phyloP scores from a whole-genome alignment of 2,797 vertebrate genomes.

The Platyrinchus mystaceus region DNA sequence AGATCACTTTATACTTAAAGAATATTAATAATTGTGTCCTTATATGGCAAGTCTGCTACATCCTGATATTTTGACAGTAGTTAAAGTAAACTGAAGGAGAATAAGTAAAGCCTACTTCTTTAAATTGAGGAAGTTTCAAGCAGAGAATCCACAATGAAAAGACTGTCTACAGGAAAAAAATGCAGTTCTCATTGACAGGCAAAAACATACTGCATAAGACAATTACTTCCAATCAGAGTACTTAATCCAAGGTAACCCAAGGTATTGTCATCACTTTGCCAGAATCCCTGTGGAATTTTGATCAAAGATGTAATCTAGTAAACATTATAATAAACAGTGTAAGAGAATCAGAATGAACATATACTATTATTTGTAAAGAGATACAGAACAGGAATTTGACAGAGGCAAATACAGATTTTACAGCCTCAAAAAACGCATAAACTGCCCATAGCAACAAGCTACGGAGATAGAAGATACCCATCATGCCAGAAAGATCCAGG shows the following conservation, averaged over 20 bases:
- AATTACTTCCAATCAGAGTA: not conserved
- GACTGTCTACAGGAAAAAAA: not conserved
- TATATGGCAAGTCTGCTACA: not conserved
- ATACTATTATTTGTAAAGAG: not conserved
- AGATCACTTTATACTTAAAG: not conserved
- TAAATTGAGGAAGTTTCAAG: not conserved
- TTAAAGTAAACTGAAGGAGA: not conserved
- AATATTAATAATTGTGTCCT: not conserved
- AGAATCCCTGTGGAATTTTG: not conserved
- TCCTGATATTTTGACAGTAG: not conserved
- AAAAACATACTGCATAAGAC: not conserved
- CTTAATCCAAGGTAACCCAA: not conserved
- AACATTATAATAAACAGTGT: not conserved
- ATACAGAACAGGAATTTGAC: not conserved
- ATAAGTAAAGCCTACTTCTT: not conserved
- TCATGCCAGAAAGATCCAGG: not conserved
- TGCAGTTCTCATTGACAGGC: not conserved
- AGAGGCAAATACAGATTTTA: not conserved
- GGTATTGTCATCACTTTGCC: not conserved
- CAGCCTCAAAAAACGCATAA: not conserved
- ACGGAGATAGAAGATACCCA: not conserved
- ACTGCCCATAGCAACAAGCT: not conserved
- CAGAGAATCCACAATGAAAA: not conserved
- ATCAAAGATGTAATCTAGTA: not conserved
- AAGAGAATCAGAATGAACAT: not conserved